A percentile compares a stretch with the other conserved stretches of the same genome.
Evolutionary conservation across 2,113 vertebrate genomes (phyloP).

Genomic region (Scomber scombrus): DNA sequence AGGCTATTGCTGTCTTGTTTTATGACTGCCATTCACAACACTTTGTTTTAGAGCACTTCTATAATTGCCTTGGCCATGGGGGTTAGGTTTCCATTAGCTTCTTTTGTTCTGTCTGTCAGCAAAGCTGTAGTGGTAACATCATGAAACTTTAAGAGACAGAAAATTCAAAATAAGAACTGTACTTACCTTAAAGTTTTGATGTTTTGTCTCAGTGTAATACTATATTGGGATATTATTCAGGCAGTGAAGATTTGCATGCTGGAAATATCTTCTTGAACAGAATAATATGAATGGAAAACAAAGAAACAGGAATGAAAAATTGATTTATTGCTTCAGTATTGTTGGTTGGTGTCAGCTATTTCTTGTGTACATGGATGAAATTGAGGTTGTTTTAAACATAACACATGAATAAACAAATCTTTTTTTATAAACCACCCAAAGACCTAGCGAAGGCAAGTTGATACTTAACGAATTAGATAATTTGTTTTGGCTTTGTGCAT

Average conservation of each 20-base stretch:
- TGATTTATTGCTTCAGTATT: no score
- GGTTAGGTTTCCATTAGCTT: neutral
- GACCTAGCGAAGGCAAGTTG: neutral
- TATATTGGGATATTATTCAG: no score
- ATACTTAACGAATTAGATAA: neutral
- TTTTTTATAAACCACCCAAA: neutral
- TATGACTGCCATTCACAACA: neutral
- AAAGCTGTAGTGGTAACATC: neutral
- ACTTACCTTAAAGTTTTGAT: no score
- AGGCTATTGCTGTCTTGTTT: constrained; percentile 4
- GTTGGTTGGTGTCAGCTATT: no score
- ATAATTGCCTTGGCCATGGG: neutral
- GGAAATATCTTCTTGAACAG: neutral
- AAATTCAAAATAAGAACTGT: no score
- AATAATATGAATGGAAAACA: neutral
- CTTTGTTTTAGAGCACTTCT: neutral
- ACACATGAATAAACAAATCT: neutral
- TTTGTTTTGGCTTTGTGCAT: neutral
- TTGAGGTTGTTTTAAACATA: no score
- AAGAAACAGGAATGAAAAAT: no score
- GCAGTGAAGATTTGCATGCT: no score
- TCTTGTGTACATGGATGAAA: no score
- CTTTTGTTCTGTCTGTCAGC: neutral
- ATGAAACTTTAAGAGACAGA: no score
- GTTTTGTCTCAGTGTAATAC: no score